These are phyloP conservation scores for Stratiolaelaps scimitus DNA, from an alignment of 1,140 invertebrate species.

Conservation along the genomic window DNA sequence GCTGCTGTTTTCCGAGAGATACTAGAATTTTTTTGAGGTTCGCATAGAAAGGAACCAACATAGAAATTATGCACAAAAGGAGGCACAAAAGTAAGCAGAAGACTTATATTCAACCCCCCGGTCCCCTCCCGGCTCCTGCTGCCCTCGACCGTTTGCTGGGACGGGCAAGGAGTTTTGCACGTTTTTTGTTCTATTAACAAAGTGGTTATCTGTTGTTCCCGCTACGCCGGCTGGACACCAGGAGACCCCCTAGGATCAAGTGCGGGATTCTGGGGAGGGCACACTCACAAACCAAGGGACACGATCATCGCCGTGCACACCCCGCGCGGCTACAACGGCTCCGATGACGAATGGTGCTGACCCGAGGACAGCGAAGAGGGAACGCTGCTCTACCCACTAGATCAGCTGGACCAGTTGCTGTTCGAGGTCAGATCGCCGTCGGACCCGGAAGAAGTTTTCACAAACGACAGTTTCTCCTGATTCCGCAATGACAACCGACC, in stretches of 20 bases:
- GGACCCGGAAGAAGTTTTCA: constrained; percentile 28
- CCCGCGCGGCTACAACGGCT: constrained; percentile 18
- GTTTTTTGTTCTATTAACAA: no score
- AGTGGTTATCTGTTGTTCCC: no score
- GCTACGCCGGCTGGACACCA: no score
- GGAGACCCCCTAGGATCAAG: constrained; percentile 17
- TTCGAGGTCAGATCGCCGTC: constrained; percentile 26
- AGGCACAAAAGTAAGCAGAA: no score
- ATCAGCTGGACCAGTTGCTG: background rate
- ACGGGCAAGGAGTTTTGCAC: no score
- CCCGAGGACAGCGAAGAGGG: constrained; percentile 16
- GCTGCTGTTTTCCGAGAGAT: no score
- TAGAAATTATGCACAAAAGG: no score
- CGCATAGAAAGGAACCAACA: no score
- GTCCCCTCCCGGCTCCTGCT: no score
- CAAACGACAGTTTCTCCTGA: constrained; percentile 28
- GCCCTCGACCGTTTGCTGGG: no score
- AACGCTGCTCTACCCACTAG: constrained; percentile 2
- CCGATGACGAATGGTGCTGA: constrained; percentile 28
- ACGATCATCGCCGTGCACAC: constrained; percentile 25
- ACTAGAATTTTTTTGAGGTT: no score
- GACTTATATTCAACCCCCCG: no score
- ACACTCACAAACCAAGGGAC: constrained; percentile 24
- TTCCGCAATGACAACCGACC: background rate
- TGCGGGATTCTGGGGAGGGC: constrained; percentile 23